Base-by-base conservation (phyloP, 2,888 invertebrate genomes). In the Cotesia congregata region DNA sequence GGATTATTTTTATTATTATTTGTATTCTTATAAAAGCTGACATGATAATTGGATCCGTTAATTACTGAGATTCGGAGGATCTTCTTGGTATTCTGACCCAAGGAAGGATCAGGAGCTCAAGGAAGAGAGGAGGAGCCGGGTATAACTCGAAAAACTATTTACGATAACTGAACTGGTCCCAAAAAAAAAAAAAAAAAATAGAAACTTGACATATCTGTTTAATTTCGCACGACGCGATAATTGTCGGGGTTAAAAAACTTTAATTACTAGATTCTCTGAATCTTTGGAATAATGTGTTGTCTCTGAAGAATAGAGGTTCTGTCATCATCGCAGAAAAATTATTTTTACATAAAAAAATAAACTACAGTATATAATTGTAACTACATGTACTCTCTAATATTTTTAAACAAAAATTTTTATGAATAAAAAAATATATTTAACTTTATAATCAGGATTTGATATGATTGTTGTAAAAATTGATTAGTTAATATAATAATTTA, bases 21-120 rank as follows among this genome's bases (percentile, higher is more conserved):
- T 30, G 2, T 30, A 3, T 78, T 75, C 74, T 74, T 62, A 62
- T 65, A 72, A 77, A 78, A 30, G 1, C 77, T 77, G 78, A 81
- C 80, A 77, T 74, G 79, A 80, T 81, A 80, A 81, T 79, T 80
- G 79, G 78, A 78, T 79, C 71, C 72, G 72, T 74, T 79, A 81
- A 81, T 81, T 80, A 77, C 76, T 67, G 77, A 50, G 77, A 72
- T 78, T 73, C 74, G 61, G 68, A 69, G 40, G 17, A 70, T 39
- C 17, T 62, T 72, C 40, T 65, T n/a, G 67, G 65, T 59, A 60
- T 30, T 70, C 75, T 30, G 38, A 38, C 59, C 61, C 12, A 38
- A 74, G 6, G 69, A 40, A 61, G n/a, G 30, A 7, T 0, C 40
- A 67, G 71, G 17, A 68, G 60, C 39, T 41, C 6, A 30, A 30